Evolutionary conservation across 1,140 invertebrate genomes (phyloP).

Genomic region (Euura lappo): DNA sequence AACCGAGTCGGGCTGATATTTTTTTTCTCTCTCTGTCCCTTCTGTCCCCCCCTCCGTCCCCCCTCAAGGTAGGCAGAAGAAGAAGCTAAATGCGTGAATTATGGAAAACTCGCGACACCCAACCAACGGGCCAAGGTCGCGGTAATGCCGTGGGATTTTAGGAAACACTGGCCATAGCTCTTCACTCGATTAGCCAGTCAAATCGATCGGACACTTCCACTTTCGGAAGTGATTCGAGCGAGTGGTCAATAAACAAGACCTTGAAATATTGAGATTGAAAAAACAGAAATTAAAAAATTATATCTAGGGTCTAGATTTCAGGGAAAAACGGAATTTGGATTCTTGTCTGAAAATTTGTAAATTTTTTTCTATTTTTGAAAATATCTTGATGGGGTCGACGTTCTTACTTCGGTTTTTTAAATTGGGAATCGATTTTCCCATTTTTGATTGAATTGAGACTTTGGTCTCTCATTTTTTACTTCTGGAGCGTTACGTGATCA

Average conservation of each 20-base stretch:
- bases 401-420: no score
- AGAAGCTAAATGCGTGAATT: constrained; percentile 45
- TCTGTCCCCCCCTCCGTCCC: no score
- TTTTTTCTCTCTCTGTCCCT: neutral
- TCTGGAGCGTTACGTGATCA: no score
- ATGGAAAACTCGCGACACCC: constrained; percentile 37
- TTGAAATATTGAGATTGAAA: neutral
- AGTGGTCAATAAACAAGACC: neutral
- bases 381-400: no score
- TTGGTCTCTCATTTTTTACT: no score
- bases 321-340: no score
- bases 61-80: neutral
- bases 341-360: no score
- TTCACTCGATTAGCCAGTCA: neutral
- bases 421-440: no score
- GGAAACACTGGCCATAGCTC: neutral
- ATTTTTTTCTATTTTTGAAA: no score
- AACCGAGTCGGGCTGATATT: no score
- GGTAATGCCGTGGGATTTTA: neutral
- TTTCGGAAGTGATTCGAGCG: neutral
- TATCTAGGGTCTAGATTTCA: neutral
- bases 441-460: no score
- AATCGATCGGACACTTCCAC: neutral
- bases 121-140: neutral
- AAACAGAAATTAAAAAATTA: no score